Percentiles rank a stretch among this genome's conserved stretches.
These are phyloP conservation scores for Entomobrya proxima DNA, from an alignment of 2,888 invertebrate species.

Conservation along the genomic window DNA sequence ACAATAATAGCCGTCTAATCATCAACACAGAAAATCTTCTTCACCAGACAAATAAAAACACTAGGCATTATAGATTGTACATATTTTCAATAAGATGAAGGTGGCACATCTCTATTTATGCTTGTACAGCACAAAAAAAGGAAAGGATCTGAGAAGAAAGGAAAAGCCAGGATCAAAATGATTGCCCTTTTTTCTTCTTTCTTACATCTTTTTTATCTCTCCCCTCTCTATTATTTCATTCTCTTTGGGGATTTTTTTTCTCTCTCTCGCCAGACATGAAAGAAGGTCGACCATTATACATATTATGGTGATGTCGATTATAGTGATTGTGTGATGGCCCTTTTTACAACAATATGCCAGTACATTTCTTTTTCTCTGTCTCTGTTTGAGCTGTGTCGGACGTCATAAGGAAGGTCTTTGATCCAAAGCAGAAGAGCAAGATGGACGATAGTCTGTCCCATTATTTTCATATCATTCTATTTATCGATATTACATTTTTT, in stretches of 20 bases:
- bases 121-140: not conserved
- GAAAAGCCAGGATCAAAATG: constrained; percentile 12
- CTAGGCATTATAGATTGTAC: no score
- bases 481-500: not conserved
- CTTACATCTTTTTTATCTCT: constrained; percentile 11
- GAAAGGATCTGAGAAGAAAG: not conserved
- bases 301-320: not conserved
- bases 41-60: not conserved
- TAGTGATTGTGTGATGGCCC: not conserved
- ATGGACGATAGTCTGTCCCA: not conserved
- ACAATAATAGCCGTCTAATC: constrained; percentile 18
- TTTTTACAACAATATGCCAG: not conserved
- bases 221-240: constrained; percentile 13
- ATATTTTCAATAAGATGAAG: not conserved
- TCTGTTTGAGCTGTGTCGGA: no score
- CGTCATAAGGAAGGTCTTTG: no score
- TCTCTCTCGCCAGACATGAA: not conserved
- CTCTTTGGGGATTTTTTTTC: not conserved
- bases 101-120: not conserved
- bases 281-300: constrained; percentile 6
- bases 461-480: not conserved
- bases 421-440: not conserved
- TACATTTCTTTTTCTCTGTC: no score
- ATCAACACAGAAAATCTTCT: not conserved
- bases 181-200: constrained; percentile 22